phyloP scores from a whole-genome alignment of 2,888 invertebrate genomes.

The Tridacna gigas region DNA sequence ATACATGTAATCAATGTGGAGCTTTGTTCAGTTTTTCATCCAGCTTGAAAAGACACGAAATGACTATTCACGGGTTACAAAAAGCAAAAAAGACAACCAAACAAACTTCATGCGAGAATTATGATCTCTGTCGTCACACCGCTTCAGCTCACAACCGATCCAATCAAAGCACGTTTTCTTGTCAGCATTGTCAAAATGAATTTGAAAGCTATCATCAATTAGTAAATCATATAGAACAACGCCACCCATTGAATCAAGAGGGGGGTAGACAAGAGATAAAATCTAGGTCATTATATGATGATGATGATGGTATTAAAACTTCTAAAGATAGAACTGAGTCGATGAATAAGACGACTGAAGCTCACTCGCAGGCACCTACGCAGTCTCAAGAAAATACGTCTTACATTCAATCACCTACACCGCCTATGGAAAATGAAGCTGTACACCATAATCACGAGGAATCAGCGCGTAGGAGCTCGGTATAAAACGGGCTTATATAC shows the following conservation, averaged over 20 bases:
- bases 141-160: constrained; percentile 5
- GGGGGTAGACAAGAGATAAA: not conserved
- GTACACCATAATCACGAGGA: constrained; percentile 7
- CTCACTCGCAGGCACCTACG: not conserved
- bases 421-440: not conserved
- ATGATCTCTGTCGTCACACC: constrained; percentile 27
- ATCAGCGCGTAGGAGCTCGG: constrained; percentile 15
- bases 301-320: not conserved
- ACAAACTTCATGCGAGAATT: constrained; percentile 21
- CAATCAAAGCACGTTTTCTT: not conserved
- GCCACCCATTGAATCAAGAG: constrained; percentile 10
- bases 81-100: constrained; percentile 15
- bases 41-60: constrained; percentile 2
- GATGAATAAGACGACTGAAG: not conserved
- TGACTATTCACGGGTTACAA: not conserved
- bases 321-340: not conserved
- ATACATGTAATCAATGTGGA: constrained; percentile 1
- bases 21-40: not conserved
- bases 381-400: too few species aligned
- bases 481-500: constrained; percentile 31
- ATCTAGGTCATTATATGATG: constrained; percentile 1
- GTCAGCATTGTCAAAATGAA: constrained; percentile 23
- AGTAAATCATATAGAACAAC: not conserved
- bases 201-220: constrained; percentile 8
- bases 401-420: not conserved